Conservation (phyloP, 2,113 vertebrate genomes). For the Megaptera novaeangliae region DNA sequence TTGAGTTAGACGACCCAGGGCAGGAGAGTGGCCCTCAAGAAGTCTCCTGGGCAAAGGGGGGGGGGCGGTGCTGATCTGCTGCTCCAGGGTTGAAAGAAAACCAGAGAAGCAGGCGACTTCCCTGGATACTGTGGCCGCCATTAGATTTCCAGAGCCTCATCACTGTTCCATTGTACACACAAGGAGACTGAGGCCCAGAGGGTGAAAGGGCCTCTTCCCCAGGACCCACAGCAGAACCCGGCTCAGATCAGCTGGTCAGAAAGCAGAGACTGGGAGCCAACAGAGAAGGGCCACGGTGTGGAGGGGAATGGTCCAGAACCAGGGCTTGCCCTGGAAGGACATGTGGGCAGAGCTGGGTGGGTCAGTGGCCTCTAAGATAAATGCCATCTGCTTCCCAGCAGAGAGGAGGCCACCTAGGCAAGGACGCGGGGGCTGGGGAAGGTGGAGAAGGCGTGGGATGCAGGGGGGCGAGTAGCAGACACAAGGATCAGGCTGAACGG, state of each 20-base stretch:
- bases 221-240: background rate
- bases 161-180: no score
- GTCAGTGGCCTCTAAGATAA: background rate
- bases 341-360: background rate
- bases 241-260: background rate
- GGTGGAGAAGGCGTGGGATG: background rate
- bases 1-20: background rate
- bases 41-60: background rate
- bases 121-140: background rate
- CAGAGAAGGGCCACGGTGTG: background rate
- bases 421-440: fast-evolving
- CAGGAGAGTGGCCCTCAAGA: background rate
- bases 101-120: background rate
- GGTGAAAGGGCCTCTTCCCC: background rate
- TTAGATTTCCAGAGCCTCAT: background rate
- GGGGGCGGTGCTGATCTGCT: fast-evolving
- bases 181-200: background rate
- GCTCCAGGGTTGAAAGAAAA: background rate
- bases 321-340: background rate
- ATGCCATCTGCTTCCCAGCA: background rate
- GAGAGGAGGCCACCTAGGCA: background rate
- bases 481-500: background rate
- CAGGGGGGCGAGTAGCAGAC: fast-evolving
- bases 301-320: background rate
- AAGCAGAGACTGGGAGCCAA: background rate